Base-by-base conservation (phyloP, 1,140 invertebrate species). In the Bactericera cockerelli region DNA sequence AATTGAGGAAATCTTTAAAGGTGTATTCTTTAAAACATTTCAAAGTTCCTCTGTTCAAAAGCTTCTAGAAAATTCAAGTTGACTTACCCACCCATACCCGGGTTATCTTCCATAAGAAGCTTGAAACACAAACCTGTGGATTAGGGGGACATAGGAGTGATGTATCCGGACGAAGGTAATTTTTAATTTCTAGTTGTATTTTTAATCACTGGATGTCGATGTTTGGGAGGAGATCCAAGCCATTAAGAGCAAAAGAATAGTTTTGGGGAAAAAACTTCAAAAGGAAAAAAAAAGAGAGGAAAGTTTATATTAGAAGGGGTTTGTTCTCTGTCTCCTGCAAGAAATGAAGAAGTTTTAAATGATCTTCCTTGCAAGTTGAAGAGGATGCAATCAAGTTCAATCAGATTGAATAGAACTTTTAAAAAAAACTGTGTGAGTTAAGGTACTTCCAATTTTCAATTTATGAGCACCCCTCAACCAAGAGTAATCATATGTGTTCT, bases 211-310 rank as follows among this genome's bases (percentile, higher is more conserved):
- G 42, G 42, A 82, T 81, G 79, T 79, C 80, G 85, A 88, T 69
- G 83, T 85, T 38, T 88, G 86, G 81, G 83, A 82, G 71, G 84
- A 87, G 67, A 84, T 89, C 65, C 85, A 87, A 71, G 81, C 82
- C 6, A 78, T 89, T 2, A 95, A 94, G 74, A 90, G 82, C 62
- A 93, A 92, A 70, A 78, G 90, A 59, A 91, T 88, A 67, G 91
- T 83, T 66, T 74, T 93, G 21, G 76, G 91, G 38, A 91, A 94
- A 72, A 86, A 87, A 68, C 72, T 94, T 38, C 86, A 93, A 67
- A 89, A 93, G n/a, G 68, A 78, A 92, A 26, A 93, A 93, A 72
- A 90, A 90, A 64, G 89, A 93, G 70, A 76, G 87, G 36, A 82
- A 91, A 71, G 81, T n/a, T 82, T 63, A 75, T 83, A 61, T 38